Conservation (phyloP, 37 sponge, comb jelly and placozoan species). For the Halichondria panicea region DNA sequence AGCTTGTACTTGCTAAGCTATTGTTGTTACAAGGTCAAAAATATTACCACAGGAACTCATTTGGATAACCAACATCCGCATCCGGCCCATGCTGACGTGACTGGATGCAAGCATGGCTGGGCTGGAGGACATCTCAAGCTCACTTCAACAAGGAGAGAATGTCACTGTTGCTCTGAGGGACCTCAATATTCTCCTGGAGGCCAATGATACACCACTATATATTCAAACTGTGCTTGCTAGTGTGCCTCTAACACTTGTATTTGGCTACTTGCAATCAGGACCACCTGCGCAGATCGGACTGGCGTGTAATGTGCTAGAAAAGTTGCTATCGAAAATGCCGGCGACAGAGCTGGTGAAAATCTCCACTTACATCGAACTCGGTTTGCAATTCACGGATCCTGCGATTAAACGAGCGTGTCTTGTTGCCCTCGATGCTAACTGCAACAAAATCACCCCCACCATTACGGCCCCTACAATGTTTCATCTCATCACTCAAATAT, state of each 20-base stretch:
- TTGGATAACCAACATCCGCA: neutral
- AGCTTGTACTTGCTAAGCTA: too few relatives aligned
- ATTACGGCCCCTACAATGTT: slow-evolving; percentile 57
- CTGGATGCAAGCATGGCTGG: too few relatives aligned
- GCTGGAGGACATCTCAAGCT: neutral
- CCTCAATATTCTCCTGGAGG: slow-evolving; percentile 50
- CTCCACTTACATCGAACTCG: slow-evolving; percentile 48
- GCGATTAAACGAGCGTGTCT: slow-evolving; percentile 37
- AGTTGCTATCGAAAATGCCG: slow-evolving; percentile 43
- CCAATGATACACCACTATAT: slow-evolving; percentile 5
- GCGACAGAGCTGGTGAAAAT: slow-evolving; percentile 6
- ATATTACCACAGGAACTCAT: too few relatives aligned
- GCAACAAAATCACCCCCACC: neutral
- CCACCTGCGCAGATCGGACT: slow-evolving; percentile 2
- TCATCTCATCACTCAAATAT: slow-evolving; percentile 57
- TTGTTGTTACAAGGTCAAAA: too few relatives aligned
- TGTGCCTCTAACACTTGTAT: slow-evolving; percentile 43
- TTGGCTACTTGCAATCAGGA: slow-evolving; percentile 14
- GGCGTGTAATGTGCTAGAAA: slow-evolving; percentile 49
- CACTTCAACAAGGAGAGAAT: slow-evolving; percentile 4
- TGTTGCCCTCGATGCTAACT: slow-evolving; percentile 1
- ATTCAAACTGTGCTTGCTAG: neutral
- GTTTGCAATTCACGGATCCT: slow-evolving; percentile 50
- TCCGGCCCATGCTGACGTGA: neutral
- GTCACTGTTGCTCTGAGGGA: slow-evolving; percentile 19